phyloP scores from a whole-genome alignment of 2,797 vertebrate genomes.

The Cynodonichthys magdalenae region DNA sequence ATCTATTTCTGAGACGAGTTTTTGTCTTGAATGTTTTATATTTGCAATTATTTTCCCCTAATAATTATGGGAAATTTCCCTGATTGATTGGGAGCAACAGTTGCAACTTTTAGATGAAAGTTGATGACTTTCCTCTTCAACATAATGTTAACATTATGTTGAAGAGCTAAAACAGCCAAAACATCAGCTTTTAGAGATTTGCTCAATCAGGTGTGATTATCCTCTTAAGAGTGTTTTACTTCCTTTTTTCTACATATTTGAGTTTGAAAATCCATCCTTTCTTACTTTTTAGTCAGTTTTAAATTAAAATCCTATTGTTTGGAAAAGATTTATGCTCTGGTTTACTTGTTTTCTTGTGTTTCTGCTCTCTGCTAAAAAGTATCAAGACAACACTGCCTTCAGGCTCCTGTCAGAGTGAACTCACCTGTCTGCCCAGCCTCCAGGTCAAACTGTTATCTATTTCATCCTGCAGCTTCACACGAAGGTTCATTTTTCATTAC shows the following conservation, averaged over 20 bases:
- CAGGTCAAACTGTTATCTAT: neutral
- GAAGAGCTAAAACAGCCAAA: neutral
- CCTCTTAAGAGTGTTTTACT: neutral
- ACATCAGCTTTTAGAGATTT: constrained; percentile 2
- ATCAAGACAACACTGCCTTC: no score
- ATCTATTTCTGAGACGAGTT: neutral
- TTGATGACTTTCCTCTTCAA: neutral
- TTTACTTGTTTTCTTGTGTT: no score
- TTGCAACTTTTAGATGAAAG: neutral
- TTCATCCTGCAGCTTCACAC: neutral
- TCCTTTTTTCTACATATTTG: neutral
- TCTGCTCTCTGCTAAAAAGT: no score
- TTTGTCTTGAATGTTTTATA: neutral
- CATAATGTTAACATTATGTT: neutral
- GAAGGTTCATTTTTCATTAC: neutral
- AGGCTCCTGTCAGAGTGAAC: neutral
- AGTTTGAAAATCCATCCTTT: neutral
- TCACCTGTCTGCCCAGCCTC: neutral
- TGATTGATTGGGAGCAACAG: neutral
- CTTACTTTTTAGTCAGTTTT: neutral
- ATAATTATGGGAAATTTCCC: neutral
- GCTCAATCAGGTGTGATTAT: neutral
- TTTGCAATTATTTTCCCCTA: neutral
- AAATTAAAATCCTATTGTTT: neutral
- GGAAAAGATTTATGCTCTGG: no score